Percentiles rank a stretch among this genome's conserved stretches.
Evolutionary conservation across 2,797 vertebrate species (phyloP).

Genomic region (Liparis tanakae): DNA sequence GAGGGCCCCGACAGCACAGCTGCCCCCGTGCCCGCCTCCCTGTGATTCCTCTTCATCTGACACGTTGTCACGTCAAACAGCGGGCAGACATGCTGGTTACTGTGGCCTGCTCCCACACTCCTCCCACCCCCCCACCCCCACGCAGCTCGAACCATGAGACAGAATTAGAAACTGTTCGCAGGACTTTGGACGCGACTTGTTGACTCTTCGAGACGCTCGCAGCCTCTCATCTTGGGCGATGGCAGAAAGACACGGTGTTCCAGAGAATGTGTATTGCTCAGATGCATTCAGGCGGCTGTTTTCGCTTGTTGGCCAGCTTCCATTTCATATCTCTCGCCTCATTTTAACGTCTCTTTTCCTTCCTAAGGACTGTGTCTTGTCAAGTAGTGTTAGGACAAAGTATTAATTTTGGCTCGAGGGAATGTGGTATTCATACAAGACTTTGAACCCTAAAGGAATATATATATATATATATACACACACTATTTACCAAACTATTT

Average conservation of each 20-base stretch:
- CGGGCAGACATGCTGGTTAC: slow-evolving; percentile 34
- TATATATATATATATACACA: slow-evolving; percentile 21
- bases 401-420: slow-evolving; percentile 62
- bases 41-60: slow-evolving; percentile 45
- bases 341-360: slow-evolving; percentile 53
- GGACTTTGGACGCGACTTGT: slow-evolving; percentile 48
- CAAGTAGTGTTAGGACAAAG: slow-evolving; percentile 67
- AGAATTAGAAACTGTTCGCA: slow-evolving; percentile 67
- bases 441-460: slow-evolving; percentile 51
- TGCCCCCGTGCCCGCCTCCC: slow-evolving; percentile 8
- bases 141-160: slow-evolving; percentile 30
- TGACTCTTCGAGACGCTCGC: slow-evolving; percentile 52
- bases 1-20: slow-evolving; percentile 46
- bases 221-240: slow-evolving; percentile 45
- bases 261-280: slow-evolving; percentile 60
- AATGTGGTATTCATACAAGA: slow-evolving; percentile 48
- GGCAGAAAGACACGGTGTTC: slow-evolving; percentile 34
- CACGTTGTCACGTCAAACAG: slow-evolving; percentile 40
- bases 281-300: slow-evolving; percentile 46
- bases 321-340: slow-evolving; percentile 56
- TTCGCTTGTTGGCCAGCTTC: slow-evolving; percentile 51
- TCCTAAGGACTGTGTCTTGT: slow-evolving; percentile 68
- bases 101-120: neutral
- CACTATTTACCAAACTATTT: slow-evolving; percentile 40
- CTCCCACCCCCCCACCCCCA: slow-evolving; percentile 32